These are phyloP conservation scores for Drosophila fuyamai DNA, from an alignment of 1,140 invertebrate genomes.

Conservation along the genomic window DNA sequence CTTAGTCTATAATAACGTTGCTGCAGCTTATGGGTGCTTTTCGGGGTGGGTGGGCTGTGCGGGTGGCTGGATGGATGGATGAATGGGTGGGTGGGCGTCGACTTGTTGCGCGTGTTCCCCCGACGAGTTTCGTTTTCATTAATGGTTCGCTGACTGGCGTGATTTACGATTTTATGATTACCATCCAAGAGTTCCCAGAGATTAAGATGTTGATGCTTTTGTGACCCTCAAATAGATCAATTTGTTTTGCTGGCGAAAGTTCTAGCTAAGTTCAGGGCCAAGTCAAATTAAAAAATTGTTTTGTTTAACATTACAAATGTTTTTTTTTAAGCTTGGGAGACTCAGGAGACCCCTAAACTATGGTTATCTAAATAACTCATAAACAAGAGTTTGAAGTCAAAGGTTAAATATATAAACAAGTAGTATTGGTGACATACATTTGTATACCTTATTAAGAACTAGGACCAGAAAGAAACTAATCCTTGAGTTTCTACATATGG, in stretches of 20 bases:
- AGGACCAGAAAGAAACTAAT: no score
- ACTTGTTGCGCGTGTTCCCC: slow-evolving; percentile 68
- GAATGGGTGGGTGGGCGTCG: slow-evolving; percentile 23
- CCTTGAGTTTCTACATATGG: no score
- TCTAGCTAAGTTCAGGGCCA: slow-evolving; percentile 30
- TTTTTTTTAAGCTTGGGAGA: background rate
- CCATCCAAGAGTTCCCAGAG: slow-evolving; percentile 57
- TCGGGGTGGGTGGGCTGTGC: background rate
- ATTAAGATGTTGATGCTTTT: slow-evolving; percentile 57
- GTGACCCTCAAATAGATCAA: slow-evolving; percentile 67
- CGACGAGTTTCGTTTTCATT: slow-evolving; percentile 52
- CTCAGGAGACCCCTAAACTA: background rate
- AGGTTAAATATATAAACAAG: no score
- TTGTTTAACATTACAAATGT: background rate
- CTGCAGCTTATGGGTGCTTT: slow-evolving; percentile 15
- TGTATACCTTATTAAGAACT: no score
- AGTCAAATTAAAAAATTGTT: background rate
- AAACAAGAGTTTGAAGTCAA: no score
- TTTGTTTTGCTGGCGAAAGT: slow-evolving; percentile 52
- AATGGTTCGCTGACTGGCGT: slow-evolving; percentile 53
- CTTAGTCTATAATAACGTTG: slow-evolving; percentile 77
- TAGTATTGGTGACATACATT: no score
- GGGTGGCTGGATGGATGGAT: background rate
- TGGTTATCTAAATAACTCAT: no score
- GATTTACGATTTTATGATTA: slow-evolving; percentile 75